Conservation (phyloP, 2,888 invertebrate genomes). For the Polymixis flavicincta region DNA sequence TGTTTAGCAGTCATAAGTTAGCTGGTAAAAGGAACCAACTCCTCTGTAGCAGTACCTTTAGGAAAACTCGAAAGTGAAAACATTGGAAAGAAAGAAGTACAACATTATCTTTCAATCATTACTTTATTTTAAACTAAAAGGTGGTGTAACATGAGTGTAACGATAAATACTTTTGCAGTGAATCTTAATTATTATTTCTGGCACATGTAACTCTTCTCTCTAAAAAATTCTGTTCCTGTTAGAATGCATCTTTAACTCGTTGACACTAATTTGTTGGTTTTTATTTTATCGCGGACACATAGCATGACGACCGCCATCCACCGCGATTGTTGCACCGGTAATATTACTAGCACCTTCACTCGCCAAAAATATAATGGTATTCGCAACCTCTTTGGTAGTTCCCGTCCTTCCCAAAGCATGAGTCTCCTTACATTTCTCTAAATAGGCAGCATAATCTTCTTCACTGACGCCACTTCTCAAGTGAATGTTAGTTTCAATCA, state of each 20-base stretch:
- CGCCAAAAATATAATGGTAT: conserved; percentile 96
- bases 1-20: too few relatives aligned
- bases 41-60: too few relatives aligned
- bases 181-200: too few relatives aligned
- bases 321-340: conserved; percentile 95
- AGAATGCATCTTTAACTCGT: neutral
- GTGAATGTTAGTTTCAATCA: conserved; percentile 93
- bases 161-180: neutral
- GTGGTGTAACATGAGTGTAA: neutral
- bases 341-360: conserved; percentile 95
- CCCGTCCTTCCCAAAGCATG: conserved; percentile 97
- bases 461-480: conserved; percentile 92
- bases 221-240: neutral
- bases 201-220: neutral
- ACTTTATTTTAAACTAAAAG: conserved; percentile 22
- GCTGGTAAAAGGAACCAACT: neutral
- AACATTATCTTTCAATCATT: neutral
- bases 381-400: conserved; percentile 95
- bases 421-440: conserved; percentile 94
- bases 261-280: neutral
- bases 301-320: conserved; percentile 96
- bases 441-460: conserved; percentile 94
- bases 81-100: neutral
- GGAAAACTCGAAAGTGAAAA: neutral
- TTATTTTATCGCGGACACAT: conserved; percentile 94